A percentile compares a stretch with the other conserved stretches of the same genome.
These are phyloP conservation scores for Pollenia amentaria DNA, from an alignment of 2,888 invertebrate species.

Conservation along the genomic window DNA sequence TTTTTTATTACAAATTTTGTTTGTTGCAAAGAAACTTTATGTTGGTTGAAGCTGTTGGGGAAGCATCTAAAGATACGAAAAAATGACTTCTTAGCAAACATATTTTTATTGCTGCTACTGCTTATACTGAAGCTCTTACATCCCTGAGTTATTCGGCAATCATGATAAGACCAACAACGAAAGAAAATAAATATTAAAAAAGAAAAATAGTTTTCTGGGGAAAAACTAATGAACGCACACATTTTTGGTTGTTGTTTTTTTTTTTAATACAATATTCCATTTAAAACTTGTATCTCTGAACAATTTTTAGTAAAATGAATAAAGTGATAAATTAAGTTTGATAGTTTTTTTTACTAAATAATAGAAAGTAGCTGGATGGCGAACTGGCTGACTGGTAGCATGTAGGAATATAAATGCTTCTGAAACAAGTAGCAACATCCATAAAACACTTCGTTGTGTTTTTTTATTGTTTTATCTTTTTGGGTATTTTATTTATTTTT, in stretches of 20 bases:
- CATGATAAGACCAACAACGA: conserved; percentile 53
- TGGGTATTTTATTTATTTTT: not conserved
- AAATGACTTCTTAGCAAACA: conserved; percentile 61
- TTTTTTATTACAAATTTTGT: not conserved
- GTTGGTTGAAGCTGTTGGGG: conserved; percentile 40
- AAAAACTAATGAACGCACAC: conserved; percentile 50
- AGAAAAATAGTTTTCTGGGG: conserved; percentile 48
- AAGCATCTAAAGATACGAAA: conserved; percentile 48
- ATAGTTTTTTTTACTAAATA: conserved; percentile 58
- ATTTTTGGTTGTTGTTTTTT: not conserved
- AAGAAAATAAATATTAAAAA: not conserved
- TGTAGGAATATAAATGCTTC: conserved; percentile 14
- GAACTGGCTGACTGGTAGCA: not conserved
- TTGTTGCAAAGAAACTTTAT: conserved; percentile 48
- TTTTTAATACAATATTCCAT: conserved; percentile 7
- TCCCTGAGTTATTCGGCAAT: conserved; percentile 45
- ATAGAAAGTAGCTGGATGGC: conserved; percentile 24
- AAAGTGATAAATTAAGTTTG: conserved; percentile 70
- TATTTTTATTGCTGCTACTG: conserved; percentile 31
- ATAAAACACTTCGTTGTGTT: conserved; percentile 32
- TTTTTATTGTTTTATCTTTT: conserved; percentile 46
- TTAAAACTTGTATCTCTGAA: conserved; percentile 34
- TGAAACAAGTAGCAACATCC: conserved; percentile 20
- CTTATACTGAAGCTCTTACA: not conserved
- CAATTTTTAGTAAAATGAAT: conserved; percentile 55